A percentile compares a stretch with the other conserved stretches of the same genome.
Evolutionary conservation across 2,888 invertebrate species (phyloP).

Genomic region (Drosophila acutilabella): DNA sequence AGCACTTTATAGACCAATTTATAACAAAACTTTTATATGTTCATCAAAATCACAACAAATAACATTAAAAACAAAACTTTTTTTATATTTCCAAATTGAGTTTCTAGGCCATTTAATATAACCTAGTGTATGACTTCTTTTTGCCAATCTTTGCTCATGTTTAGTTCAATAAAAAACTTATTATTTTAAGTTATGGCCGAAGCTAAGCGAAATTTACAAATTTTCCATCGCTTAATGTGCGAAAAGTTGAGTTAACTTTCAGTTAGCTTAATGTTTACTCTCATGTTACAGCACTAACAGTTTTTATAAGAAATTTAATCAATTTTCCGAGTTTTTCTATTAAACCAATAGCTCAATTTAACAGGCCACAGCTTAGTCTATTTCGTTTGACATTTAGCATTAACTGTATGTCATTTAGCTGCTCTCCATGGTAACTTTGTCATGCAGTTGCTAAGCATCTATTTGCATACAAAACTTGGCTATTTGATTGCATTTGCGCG

Average conservation of each 20-base stretch:
- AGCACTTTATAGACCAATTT: background rate
- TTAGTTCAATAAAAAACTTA: constrained; percentile 3
- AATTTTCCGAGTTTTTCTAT: no score
- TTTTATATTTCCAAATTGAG: constrained; percentile 5
- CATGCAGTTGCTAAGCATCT: background rate
- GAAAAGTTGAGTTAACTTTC: background rate
- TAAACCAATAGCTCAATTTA: no score
- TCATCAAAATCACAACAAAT: constrained; percentile 7
- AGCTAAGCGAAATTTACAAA: background rate
- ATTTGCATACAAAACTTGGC: constrained; percentile 8
- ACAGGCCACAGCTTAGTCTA: background rate
- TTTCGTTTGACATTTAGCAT: background rate
- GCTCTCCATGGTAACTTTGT: background rate
- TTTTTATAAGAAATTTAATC: background rate
- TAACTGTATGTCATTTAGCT: background rate
- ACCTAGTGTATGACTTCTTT: constrained; percentile 6
- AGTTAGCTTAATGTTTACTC: background rate
- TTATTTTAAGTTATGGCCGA: background rate
- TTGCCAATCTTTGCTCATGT: background rate
- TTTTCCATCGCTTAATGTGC: background rate
- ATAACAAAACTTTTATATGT: background rate
- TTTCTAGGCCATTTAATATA: constrained; percentile 5
- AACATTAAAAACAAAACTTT: constrained; percentile 10
- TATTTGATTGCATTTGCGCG: background rate
- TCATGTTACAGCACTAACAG: background rate